Evolutionary conservation across 2,797 vertebrate genomes (phyloP).

Genomic region (Chaetophractus vellerosus): DNA sequence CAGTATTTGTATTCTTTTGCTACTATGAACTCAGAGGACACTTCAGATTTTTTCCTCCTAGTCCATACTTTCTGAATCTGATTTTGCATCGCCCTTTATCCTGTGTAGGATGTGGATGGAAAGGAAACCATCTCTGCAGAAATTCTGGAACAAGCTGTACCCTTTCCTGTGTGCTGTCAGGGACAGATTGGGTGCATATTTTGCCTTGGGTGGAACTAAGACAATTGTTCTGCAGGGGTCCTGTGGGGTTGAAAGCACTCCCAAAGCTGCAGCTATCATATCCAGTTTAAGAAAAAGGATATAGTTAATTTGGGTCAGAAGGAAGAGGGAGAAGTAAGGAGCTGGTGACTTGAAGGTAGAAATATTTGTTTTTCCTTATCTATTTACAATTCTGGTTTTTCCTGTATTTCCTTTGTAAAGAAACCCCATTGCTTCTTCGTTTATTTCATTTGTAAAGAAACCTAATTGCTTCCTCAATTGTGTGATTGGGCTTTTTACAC

Average conservation of each 20-base stretch:
- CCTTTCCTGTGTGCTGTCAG: neutral
- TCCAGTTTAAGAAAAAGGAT: neutral
- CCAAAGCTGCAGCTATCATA: neutral
- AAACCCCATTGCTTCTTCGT: neutral
- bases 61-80: neutral
- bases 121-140: neutral
- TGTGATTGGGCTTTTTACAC: neutral
- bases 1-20: neutral
- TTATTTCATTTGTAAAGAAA: conserved; percentile 56
- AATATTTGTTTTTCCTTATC: neutral
- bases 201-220: conserved; percentile 37
- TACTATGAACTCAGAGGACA: neutral
- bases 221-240: neutral
- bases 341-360: neutral
- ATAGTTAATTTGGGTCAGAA: neutral
- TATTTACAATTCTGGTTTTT: neutral
- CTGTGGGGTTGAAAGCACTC: neutral
- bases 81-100: neutral
- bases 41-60: neutral
- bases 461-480: neutral
- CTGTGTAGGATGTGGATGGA: neutral
- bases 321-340: neutral
- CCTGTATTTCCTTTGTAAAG: conserved; percentile 39
- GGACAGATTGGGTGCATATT: neutral
- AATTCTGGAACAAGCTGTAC: neutral